These are phyloP conservation scores for Redunca redunca DNA, from an alignment of 2,113 vertebrate genomes.

Conservation along the genomic window DNA sequence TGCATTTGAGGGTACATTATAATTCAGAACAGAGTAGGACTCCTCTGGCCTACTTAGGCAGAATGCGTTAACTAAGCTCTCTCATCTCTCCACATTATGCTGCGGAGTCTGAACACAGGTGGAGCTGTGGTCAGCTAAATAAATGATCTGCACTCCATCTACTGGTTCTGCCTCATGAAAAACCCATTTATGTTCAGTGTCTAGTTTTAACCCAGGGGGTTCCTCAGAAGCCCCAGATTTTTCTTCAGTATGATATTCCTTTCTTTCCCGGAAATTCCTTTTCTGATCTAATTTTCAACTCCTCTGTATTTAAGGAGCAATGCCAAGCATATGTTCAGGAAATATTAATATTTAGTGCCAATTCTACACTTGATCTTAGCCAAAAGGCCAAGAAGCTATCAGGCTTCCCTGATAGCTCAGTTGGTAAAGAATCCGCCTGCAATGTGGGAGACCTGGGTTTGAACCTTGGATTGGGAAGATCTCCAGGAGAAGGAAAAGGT, in stretches of 20 bases:
- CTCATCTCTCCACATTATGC: neutral
- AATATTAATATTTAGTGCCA: neutral
- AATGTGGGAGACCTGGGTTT: neutral
- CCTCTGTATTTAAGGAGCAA: neutral
- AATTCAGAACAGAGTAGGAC: neutral
- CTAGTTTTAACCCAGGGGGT: neutral
- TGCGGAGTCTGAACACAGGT: neutral
- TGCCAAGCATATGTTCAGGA: neutral
- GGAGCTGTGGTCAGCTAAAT: neutral
- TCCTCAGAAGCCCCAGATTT: neutral
- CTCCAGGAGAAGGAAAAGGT: neutral
- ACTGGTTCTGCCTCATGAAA: neutral
- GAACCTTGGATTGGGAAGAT: neutral
- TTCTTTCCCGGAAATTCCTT: neutral
- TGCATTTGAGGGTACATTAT: neutral
- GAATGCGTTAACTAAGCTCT: neutral
- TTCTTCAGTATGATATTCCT: neutral
- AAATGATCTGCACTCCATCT: neutral
- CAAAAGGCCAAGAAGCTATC: neutral
- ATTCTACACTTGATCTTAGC: neutral
- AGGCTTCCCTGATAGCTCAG: neutral
- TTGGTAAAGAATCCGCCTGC: accelerated
- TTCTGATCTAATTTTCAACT: neutral
- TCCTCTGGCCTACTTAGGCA: neutral
- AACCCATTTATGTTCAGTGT: neutral